These are phyloP conservation scores for Prosopocoilus inquinatus DNA, from an alignment of 2,888 invertebrate genomes.

Conservation along the genomic window DNA sequence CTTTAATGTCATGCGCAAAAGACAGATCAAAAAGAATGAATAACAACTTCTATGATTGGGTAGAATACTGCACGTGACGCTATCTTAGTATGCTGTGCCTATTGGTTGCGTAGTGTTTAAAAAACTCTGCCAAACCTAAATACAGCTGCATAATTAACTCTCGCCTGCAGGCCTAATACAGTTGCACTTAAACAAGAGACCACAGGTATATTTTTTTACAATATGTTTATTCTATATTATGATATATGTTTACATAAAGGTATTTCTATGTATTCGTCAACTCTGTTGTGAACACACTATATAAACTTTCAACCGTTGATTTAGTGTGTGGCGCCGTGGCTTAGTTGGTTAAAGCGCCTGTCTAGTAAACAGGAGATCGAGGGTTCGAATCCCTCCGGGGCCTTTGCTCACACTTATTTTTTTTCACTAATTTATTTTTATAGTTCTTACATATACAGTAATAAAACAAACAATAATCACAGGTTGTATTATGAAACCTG, in stretches of 20 bases:
- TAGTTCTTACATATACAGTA: neutral
- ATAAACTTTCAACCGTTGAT: too few species aligned
- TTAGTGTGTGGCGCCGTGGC: conserved; percentile 61
- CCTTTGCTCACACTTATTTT: conserved; percentile 41
- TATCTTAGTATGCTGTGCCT: conserved; percentile 15
- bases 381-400: conserved; percentile 66
- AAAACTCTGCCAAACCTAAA: conserved; percentile 2
- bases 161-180: too few species aligned
- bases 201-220: too few species aligned
- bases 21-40: conserved; percentile 36
- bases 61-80: conserved; percentile 13
- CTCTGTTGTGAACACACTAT: too few species aligned
- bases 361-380: conserved; percentile 70
- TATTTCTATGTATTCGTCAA: too few species aligned
- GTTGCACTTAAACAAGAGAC: too few species aligned
- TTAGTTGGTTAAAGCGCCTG: conserved; percentile 79
- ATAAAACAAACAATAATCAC: too few species aligned
- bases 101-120: conserved; percentile 12
- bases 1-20: conserved; percentile 47
- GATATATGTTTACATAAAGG: too few species aligned
- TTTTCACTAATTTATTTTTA: neutral
- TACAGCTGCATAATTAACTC: too few species aligned
- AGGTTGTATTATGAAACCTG: too few species aligned
- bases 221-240: too few species aligned
- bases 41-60: conserved; percentile 21